These are phyloP conservation scores for Schizothorax lantsangensis DNA, from an alignment of 2,797 vertebrate genomes.

Conservation along the genomic window DNA sequence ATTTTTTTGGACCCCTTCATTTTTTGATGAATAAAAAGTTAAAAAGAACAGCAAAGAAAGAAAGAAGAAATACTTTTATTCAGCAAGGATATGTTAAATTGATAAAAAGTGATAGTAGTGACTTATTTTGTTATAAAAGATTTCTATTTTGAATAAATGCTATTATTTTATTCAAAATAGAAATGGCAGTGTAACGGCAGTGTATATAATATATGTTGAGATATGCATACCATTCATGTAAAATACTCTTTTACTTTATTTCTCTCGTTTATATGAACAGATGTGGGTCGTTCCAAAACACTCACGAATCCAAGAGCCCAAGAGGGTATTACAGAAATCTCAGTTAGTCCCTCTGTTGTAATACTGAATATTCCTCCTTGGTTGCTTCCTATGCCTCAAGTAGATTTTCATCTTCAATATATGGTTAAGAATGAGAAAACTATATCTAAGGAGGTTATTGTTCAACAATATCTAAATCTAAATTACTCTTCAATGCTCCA, in stretches of 20 bases:
- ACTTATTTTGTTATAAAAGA: no score
- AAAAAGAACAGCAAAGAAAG: no score
- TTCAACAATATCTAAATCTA: background rate
- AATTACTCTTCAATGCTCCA: background rate
- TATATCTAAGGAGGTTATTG: background rate
- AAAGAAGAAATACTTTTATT: no score
- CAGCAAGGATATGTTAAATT: no score
- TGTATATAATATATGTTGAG: background rate
- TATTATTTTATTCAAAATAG: no score
- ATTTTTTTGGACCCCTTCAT: no score
- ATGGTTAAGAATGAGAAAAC: background rate
- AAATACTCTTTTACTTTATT: background rate
- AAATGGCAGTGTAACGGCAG: no score
- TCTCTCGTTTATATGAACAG: background rate
- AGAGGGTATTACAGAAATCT: background rate
- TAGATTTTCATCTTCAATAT: background rate
- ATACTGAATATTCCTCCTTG: background rate
- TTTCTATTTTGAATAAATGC: no score
- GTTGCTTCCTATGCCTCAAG: background rate
- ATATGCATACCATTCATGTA: background rate
- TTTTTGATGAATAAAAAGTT: no score
- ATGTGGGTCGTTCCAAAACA: slow-evolving; percentile 7
- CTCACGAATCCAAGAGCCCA: background rate
- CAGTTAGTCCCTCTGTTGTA: background rate
- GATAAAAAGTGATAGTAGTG: no score